Base-by-base conservation (phyloP, 2,888 invertebrate genomes). In the Anthrax anthrax region DNA sequence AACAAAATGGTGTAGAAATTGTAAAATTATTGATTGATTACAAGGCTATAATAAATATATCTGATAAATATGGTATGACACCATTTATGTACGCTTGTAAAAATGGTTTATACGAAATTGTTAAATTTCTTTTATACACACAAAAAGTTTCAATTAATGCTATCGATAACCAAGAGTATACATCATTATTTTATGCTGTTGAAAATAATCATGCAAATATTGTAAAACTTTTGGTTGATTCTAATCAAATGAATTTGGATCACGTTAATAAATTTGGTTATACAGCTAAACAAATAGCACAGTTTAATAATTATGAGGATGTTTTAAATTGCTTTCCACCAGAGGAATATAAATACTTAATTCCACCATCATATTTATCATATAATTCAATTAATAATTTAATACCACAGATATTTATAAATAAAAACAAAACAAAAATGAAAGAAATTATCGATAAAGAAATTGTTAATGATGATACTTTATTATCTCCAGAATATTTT, bases 401-500 rank as follows among this genome's bases (percentile, higher is more conserved):
- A 47, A 64, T 67, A 47, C 66, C 66, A 10, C 59, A 64, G 32
- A 59, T 67, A 29, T 67, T 67, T 27, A 51, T 64, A 0, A 65
- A 32, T 9, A 32, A 32, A 32, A 32, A 32, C 12, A 12, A 4
- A 12, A 1, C 1, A 12, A 2, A 32, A 12, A 9, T 3, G 3
- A 32, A 32, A 12, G 29, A 32, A 12, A 12, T 12, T 32, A 12
- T 12, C 2, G 6, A 12, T 9, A 12, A 32, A 12, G 13, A 32
- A 12, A 32, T 12, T 5, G 6, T 12, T 9, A 12, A 32, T 12
- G 12, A 32, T 3, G 3, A 63, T 44, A 51, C 59, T 12, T 62
- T 65, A 18, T 64, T 63, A 8, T 67, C 63, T 8, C 67, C 67
- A 0, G 64, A 65, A 48, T 68, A 67, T 51, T 67, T 67, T 52